Percentiles rank a stretch among this genome's conserved stretches.
These are phyloP conservation scores for Propithecus coquereli DNA, from an alignment of 2,113 vertebrate genomes.

Conservation along the genomic window DNA sequence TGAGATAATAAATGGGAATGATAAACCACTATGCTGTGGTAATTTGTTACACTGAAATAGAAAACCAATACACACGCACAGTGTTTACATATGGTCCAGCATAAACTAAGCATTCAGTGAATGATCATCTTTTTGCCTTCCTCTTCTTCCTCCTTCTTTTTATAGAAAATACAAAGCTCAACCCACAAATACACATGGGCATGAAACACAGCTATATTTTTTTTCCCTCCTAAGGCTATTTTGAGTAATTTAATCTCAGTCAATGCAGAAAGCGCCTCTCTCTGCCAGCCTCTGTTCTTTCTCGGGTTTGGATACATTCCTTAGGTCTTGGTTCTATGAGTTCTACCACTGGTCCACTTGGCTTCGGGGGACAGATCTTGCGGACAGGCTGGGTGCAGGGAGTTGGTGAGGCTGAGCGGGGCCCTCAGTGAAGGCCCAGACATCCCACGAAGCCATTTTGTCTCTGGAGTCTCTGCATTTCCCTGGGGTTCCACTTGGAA, in stretches of 20 bases:
- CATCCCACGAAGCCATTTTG: fast-evolving
- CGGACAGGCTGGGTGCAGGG: not conserved
- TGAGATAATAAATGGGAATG: not conserved
- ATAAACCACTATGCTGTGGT: not conserved
- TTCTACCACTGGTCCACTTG: fast-evolving
- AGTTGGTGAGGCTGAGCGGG: not conserved
- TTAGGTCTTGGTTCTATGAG: not conserved
- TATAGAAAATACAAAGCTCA: not conserved
- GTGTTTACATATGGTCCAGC: not conserved
- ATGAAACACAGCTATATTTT: not conserved
- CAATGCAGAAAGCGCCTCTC: not conserved
- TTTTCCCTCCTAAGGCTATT: not conserved
- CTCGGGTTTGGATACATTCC: not conserved
- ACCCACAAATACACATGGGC: not conserved
- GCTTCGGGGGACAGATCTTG: not conserved
- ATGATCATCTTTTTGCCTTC: not conserved
- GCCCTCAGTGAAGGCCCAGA: fast-evolving
- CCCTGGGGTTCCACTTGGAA: not conserved
- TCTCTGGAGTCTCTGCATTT: not conserved
- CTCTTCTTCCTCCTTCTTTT: not conserved
- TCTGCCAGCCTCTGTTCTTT: no score
- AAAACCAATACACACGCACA: not conserved
- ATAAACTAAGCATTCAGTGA: not conserved
- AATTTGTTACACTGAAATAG: not conserved
- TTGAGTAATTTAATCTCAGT: not conserved